Conservation (phyloP, 2,888 invertebrate species). For the Arctia plantaginis region DNA sequence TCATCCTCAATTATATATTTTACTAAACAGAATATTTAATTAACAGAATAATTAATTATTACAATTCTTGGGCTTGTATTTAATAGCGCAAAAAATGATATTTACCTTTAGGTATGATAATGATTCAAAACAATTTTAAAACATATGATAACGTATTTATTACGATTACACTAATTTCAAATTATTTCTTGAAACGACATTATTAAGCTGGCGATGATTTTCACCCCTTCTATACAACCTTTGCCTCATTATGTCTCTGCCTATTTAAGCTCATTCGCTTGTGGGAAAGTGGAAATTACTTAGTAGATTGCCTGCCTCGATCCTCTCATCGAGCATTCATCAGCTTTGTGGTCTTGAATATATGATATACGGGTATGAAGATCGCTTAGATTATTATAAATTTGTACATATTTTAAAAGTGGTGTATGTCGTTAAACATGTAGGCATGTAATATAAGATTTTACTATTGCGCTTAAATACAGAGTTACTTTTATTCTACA, state of each 20-base stretch:
- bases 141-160: not conserved
- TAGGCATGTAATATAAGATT: not conserved
- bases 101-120: not conserved
- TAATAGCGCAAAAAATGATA: no score
- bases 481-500: not conserved
- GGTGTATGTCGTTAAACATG: not conserved
- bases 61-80: no score
- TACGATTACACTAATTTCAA: not conserved
- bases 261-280: not conserved
- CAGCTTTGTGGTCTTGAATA: constrained; percentile 1
- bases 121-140: not conserved
- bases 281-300: constrained; percentile 4
- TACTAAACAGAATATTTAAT: no score
- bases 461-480: not conserved
- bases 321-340: constrained; percentile 14
- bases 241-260: constrained; percentile 28
- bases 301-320: not conserved
- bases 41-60: no score
- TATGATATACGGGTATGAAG: not conserved
- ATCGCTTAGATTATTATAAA: constrained; percentile 1
- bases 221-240: not conserved
- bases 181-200: not conserved
- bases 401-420: not conserved
- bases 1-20: no score
- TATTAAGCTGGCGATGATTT: not conserved